Evolutionary conservation across 1,140 invertebrate species (phyloP).

Genomic region (Lepeophtheirus salmonis): DNA sequence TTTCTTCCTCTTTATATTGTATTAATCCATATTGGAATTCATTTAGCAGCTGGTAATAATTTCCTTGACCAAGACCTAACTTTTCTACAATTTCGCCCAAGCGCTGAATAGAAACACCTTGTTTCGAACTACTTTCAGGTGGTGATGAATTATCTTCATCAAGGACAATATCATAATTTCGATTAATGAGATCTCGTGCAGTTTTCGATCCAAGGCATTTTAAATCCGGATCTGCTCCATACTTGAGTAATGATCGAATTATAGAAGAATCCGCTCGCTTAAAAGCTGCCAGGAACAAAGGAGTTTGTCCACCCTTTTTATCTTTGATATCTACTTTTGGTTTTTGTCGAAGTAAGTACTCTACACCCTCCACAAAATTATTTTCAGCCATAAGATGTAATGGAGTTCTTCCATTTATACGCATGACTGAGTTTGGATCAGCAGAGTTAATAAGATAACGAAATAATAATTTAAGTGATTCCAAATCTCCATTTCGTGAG

Average conservation of each 20-base stretch:
- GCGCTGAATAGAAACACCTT: neutral
- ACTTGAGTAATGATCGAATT: neutral
- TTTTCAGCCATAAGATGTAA: conserved; percentile 2
- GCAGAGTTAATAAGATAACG: neutral
- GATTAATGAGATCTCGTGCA: neutral
- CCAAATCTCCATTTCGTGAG: neutral
- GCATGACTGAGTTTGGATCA: neutral
- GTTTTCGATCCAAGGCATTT: neutral
- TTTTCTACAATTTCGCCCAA: neutral
- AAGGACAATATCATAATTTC: neutral
- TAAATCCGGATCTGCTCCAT: neutral
- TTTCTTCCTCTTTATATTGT: neutral
- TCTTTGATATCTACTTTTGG: conserved; percentile 5
- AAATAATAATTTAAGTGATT: conserved; percentile 2
- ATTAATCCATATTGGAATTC: neutral
- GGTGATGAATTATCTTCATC: neutral
- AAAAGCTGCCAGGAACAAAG: conserved; percentile 10
- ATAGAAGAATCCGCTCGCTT: neutral
- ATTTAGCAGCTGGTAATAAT: neutral
- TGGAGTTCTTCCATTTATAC: conserved; percentile 8
- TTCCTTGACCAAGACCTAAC: neutral
- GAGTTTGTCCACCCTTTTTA: conserved; percentile 17
- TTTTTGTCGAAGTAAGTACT: neutral
- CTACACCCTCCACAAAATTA: neutral
- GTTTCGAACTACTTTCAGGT: neutral